Percentiles rank a stretch among this genome's conserved stretches.
These are phyloP conservation scores for Tichodroma muraria DNA, from an alignment of 2,113 vertebrate genomes.

Conservation along the genomic window DNA sequence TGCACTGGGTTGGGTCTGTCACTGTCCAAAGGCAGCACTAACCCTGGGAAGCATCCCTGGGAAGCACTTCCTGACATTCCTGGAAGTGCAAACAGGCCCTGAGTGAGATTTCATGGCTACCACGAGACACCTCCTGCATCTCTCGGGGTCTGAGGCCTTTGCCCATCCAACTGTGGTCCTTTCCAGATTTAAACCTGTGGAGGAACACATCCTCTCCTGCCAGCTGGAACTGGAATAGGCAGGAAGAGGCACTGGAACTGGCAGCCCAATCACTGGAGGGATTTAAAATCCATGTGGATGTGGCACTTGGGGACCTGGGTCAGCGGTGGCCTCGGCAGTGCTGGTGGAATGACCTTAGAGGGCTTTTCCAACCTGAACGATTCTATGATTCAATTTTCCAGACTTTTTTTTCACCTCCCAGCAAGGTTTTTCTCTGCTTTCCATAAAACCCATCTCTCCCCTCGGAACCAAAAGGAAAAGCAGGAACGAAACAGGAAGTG, in stretches of 20 bases:
- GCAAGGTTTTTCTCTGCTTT: background rate
- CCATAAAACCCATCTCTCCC: background rate
- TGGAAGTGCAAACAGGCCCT: background rate
- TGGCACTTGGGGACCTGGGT: background rate
- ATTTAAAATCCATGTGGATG: background rate
- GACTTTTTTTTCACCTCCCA: background rate
- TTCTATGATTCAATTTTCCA: background rate
- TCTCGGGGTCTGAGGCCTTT: background rate
- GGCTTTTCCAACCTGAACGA: background rate
- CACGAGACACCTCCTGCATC: background rate
- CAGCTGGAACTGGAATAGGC: background rate
- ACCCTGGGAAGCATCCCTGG: background rate
- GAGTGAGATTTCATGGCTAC: background rate
- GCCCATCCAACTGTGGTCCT: fast-evolving
- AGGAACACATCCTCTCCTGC: no score
- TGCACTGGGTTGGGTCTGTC: background rate
- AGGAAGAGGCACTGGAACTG: background rate
- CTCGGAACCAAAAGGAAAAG: background rate
- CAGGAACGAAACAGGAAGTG: background rate
- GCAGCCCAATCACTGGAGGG: background rate
- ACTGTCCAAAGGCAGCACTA: background rate
- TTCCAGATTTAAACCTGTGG: background rate
- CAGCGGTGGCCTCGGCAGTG: background rate
- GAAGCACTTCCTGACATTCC: background rate
- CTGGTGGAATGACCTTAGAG: background rate